These are phyloP conservation scores for Varecia variegata DNA, from an alignment of 2,797 vertebrate species.

Conservation along the genomic window DNA sequence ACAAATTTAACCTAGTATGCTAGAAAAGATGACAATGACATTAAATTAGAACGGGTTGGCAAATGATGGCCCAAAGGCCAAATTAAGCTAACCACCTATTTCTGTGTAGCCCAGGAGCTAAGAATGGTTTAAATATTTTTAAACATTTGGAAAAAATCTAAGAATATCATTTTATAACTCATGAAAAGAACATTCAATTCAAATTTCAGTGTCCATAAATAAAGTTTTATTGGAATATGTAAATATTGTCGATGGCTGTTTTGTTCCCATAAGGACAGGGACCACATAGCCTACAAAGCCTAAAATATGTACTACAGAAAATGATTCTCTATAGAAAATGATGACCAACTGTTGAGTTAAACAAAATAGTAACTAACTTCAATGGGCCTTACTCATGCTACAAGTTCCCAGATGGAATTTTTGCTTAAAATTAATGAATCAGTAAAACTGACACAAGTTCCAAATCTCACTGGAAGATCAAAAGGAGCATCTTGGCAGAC, in stretches of 20 bases:
- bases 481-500: neutral
- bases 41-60: neutral
- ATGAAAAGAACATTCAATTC: neutral
- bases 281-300: neutral
- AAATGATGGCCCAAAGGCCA: neutral
- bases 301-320: neutral
- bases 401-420: neutral
- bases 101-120: neutral
- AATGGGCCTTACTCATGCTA: neutral
- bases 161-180: neutral
- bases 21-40: neutral
- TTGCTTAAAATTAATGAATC: neutral
- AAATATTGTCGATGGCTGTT: neutral
- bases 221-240: neutral
- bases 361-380: neutral
- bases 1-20: neutral
- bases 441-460: neutral
- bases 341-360: neutral
- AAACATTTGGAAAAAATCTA: neutral
- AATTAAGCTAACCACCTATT: neutral
- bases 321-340: neutral
- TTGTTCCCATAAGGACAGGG: neutral
- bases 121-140: neutral
- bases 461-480: neutral
- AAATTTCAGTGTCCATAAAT: neutral